Conservation (phyloP, 2,797 vertebrate species). For the Sebastes matsubarae region DNA sequence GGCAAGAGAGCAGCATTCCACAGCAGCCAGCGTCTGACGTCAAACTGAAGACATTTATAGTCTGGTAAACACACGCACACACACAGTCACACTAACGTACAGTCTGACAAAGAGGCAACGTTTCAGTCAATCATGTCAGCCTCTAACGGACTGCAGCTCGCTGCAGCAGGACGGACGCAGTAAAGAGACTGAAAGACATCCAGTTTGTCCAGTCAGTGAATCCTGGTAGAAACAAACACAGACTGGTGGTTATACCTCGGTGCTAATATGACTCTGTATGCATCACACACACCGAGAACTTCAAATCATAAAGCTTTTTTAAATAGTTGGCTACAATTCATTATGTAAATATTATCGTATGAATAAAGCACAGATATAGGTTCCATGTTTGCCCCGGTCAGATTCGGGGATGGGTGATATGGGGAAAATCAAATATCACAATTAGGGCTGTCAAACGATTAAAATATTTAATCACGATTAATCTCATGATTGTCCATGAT, state of each 20-base stretch:
- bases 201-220: constrained; percentile 2
- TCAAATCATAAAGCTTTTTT: not conserved
- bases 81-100: constrained; percentile 36
- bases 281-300: not conserved
- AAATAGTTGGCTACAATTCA: not conserved
- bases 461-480: no score
- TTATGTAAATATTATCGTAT: not conserved
- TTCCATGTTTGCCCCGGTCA: not conserved
- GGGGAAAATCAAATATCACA: no score
- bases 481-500: no score
- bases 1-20: constrained; percentile 75
- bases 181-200: constrained; percentile 10
- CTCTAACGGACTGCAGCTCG: constrained; percentile 12
- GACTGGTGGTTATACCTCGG: not conserved
- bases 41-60: constrained; percentile 80
- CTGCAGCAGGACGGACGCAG: not conserved
- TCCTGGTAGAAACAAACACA: not conserved
- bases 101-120: constrained; percentile 54
- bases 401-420: no score
- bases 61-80: constrained; percentile 72
- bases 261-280: not conserved
- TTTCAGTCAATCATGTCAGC: constrained; percentile 44
- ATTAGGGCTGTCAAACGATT: no score
- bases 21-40: constrained; percentile 79
- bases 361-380: not conserved